Conservation (phyloP, 2,113 vertebrate genomes). For the Thinocorus orbignyianus region DNA sequence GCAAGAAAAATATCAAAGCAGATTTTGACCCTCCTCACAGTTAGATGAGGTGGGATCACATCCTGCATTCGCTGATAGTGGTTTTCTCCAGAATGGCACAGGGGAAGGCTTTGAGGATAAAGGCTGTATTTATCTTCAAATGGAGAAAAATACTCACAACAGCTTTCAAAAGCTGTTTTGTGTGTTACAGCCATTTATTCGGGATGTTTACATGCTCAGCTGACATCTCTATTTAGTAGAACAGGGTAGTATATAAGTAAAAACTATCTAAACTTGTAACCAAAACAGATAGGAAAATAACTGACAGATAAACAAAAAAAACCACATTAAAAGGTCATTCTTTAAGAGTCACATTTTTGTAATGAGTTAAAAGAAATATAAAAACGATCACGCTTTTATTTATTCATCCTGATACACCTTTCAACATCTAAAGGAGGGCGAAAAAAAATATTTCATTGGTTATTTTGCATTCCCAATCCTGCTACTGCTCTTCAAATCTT, state of each 20-base stretch:
- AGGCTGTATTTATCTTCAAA: neutral
- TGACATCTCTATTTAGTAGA: neutral
- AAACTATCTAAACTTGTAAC: neutral
- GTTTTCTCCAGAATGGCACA: neutral
- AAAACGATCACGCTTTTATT: neutral
- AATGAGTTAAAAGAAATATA: neutral
- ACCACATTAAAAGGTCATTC: neutral
- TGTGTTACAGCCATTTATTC: neutral
- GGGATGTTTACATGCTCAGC: neutral
- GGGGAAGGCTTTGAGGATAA: neutral
- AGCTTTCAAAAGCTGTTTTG: neutral
- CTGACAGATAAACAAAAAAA: too few relatives aligned
- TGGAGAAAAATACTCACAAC: neutral
- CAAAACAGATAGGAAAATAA: neutral
- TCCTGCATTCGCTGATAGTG: neutral
- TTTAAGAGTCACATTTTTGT: neutral
- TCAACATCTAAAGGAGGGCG: neutral
- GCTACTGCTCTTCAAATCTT: neutral
- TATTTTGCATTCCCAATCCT: neutral
- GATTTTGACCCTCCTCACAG: neutral
- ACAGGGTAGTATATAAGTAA: neutral
- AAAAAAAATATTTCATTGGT: neutral
- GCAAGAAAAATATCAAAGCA: neutral
- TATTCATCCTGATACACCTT: neutral
- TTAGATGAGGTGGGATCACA: neutral